Evolutionary conservation across 2,113 vertebrate species (phyloP).

Genomic region (Rhea pennata): DNA sequence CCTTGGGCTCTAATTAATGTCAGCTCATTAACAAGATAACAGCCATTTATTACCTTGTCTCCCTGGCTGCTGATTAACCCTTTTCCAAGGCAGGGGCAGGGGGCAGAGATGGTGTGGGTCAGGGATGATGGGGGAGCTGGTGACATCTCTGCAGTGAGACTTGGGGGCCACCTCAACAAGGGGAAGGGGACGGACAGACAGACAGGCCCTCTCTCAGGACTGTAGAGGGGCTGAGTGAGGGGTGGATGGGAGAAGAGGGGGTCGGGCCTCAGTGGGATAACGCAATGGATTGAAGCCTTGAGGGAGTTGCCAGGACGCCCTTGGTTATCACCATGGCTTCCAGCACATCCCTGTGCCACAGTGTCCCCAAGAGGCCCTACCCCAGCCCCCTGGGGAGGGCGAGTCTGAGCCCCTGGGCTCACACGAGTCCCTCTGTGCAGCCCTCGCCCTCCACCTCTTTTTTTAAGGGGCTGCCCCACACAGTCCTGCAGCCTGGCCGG

Average conservation of each 20-base stretch:
- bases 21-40: slow-evolving; percentile 87
- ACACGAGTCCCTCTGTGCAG: neutral
- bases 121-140: rapidly evolving
- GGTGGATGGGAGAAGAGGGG: rapidly evolving
- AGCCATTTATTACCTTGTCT: slow-evolving; percentile 79
- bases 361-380: neutral
- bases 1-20: slow-evolving; percentile 88
- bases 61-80: slow-evolving; percentile 82
- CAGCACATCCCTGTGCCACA: neutral
- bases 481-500: neutral
- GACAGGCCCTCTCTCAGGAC: neutral
- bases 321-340: rapidly evolving
- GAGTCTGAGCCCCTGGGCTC: neutral
- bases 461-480: neutral
- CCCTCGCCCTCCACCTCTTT: neutral
- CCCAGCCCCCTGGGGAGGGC: neutral
- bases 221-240: neutral
- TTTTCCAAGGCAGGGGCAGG: neutral
- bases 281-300: neutral
- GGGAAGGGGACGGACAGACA: neutral
- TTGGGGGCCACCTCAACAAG: neutral
- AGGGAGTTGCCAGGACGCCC: neutral
- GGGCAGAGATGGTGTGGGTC: neutral
- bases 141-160: neutral
- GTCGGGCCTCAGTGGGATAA: neutral